These are phyloP conservation scores for Oligia latruncula DNA, from an alignment of 2,888 invertebrate genomes.

Conservation along the genomic window DNA sequence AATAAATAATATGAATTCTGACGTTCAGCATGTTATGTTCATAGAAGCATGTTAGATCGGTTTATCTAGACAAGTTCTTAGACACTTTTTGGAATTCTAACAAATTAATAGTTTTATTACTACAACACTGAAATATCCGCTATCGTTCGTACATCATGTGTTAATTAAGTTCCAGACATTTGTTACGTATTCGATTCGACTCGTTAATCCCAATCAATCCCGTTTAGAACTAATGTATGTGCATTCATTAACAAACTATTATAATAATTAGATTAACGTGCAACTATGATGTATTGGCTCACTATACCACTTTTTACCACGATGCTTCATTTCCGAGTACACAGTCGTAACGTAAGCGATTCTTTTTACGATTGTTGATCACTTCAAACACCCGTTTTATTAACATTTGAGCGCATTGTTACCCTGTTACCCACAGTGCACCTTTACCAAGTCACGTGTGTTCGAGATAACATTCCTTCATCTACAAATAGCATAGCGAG, in stretches of 20 bases:
- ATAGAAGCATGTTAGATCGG: conserved; percentile 54
- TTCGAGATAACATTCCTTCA: conserved; percentile 76
- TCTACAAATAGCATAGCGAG: conserved; percentile 78
- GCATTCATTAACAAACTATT: conserved; percentile 59
- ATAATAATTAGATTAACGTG: conserved; percentile 62
- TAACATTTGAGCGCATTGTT: conserved; percentile 69
- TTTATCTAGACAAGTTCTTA: conserved; percentile 68
- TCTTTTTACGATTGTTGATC: conserved; percentile 57
- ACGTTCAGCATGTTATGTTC: conserved; percentile 33
- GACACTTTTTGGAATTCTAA: conserved; percentile 62
- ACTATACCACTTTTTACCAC: conserved; percentile 45
- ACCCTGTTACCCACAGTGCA: conserved; percentile 62
- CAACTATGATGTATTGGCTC: conserved; percentile 53
- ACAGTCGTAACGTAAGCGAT: conserved; percentile 52
- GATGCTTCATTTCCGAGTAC: conserved; percentile 42
- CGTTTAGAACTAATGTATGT: conserved; percentile 58
- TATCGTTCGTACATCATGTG: conserved; percentile 41
- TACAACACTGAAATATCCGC: conserved; percentile 32
- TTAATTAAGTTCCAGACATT: conserved; percentile 55
- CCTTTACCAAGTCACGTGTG: conserved; percentile 63
- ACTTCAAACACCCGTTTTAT: conserved; percentile 61
- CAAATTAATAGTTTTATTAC: conserved; percentile 47
- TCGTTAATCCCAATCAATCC: conserved; percentile 66
- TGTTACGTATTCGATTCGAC: conserved; percentile 58
- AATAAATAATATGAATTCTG: conserved; percentile 45